Base-by-base conservation (phyloP, 2,888 invertebrate species). In the Ichneumon xanthorius region DNA sequence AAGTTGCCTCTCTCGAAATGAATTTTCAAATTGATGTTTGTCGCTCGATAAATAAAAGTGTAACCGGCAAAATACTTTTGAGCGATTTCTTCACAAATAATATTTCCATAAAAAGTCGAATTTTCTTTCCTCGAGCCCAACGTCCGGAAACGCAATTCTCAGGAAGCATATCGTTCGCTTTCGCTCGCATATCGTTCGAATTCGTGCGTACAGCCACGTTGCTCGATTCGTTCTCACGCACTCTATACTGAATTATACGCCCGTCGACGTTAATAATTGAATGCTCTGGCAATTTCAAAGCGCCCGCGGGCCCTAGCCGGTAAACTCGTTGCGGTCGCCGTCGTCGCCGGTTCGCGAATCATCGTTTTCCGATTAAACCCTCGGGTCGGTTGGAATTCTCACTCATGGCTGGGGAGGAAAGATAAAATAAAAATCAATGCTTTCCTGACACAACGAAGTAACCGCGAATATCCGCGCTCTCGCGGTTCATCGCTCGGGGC, bases 251-350 rank as follows among this genome's bases (percentile, higher is more conserved):
- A 85, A 82, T 85, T 80, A 85, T 80, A 85, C 76, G 85, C 76
- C 82, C 77, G 85, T 80, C 82, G 72, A 85, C 72, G 85, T 72
- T 82, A 68, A 85, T 85, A 85, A 85, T 85, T 82, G 76, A 85
- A 85, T 80, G 82, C 67, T 67, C 67, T 85, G 72, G 85, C 77
- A 85, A 85, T 82, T 82, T 85, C 82, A 85, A 82, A 85, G 53
- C 58, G 85, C 85, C 82, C 72, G 85, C 65, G 80, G 82, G 61
- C 75, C 48, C 45, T 55, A 37, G 48, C 75, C 30, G 67, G 58
- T 78, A 53, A 37, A 67, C 65, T 67, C 37, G 53, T 63, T 55
- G 76, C 58, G 55, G 48, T 81, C 67, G 73, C 22, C 73, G 58
- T 80, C 70, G 67, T 79, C 50, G 58, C 65, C 45, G 75, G 58